Evolutionary conservation across 1,140 invertebrate genomes (phyloP), one percentile per base, ranked within the genome.

Genomic region (Drosophila kanapiae): DNA sequence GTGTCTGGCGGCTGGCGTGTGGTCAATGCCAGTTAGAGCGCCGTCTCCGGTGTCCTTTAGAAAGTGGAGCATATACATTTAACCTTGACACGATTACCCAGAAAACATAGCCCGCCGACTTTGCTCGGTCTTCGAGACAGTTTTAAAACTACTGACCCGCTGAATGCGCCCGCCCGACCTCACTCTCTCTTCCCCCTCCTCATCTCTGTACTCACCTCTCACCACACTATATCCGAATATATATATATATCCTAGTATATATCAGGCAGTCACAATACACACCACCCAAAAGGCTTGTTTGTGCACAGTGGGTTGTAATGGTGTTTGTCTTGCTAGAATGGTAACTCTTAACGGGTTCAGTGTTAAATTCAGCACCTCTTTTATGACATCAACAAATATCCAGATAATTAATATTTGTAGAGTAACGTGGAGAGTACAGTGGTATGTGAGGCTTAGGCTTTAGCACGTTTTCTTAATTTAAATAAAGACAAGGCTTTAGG

Each of bases 81-180:
- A 82, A 91, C 87, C 87, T 91, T 91, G 87, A 91, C 88, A 91
- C 67, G 56, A 63, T 82, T 91, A 62, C 75, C 57, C 61, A 71
- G 49, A 71, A 64, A 80, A 49, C 40, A 35, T 23, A 16, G 40
- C 74, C 57, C 64, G 45, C 57, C 64, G 45, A 29, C 42, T 64
- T 77, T 65, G 43, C 56, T 51, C 27, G 72, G 33, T 49, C 71
- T 74, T 67, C 23, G 48, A 48, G 40, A 31, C 48, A 58, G 54
- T 37, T 51, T 47, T 31, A 54, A 70, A 70, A 70, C 62, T 70
- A 47, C 40, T 68, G 62, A 53, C 67, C 61, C 61, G 54, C 61
- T 18, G 6, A 51, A 33, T 16, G 23, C 54, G 23, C 33, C 48
- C 53, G n/a, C 23, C 18, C 40, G 27, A 53, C 61, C 45, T 14